Percentiles rank a stretch among this genome's conserved stretches.
These are phyloP conservation scores for Arizona elegans DNA, from an alignment of 2,113 vertebrate species.

Conservation along the genomic window DNA sequence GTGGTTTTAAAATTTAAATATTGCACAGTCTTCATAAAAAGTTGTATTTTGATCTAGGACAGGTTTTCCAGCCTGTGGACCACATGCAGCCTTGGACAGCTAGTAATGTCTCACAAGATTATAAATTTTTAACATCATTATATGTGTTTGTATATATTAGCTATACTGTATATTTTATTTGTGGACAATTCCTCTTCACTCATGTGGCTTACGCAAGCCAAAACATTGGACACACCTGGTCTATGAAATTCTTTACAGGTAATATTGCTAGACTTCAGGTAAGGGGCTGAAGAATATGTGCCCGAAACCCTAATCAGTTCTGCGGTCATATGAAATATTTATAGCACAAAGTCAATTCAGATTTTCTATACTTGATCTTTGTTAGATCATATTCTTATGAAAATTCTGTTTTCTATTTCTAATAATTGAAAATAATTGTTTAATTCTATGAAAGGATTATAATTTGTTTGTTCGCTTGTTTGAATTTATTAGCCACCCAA, in stretches of 20 bases:
- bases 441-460: neutral
- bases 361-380: neutral
- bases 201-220: neutral
- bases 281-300: neutral
- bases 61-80: neutral
- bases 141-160: neutral
- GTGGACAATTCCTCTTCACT: neutral
- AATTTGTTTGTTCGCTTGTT: neutral
- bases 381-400: neutral
- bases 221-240: neutral
- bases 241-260: neutral
- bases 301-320: neutral
- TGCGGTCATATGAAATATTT: neutral
- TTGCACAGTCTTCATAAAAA: neutral
- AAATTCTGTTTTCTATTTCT: neutral
- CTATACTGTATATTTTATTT: neutral
- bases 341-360: neutral
- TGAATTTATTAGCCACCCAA: neutral
- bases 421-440: neutral
- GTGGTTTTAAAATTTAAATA: neutral
- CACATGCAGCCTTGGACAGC: neutral
- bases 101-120: neutral
- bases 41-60: neutral
- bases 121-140: neutral
- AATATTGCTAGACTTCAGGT: conserved; percentile 1